phyloP scores from a whole-genome alignment of 1,140 invertebrate genomes.

The Eupeodes corollae region DNA sequence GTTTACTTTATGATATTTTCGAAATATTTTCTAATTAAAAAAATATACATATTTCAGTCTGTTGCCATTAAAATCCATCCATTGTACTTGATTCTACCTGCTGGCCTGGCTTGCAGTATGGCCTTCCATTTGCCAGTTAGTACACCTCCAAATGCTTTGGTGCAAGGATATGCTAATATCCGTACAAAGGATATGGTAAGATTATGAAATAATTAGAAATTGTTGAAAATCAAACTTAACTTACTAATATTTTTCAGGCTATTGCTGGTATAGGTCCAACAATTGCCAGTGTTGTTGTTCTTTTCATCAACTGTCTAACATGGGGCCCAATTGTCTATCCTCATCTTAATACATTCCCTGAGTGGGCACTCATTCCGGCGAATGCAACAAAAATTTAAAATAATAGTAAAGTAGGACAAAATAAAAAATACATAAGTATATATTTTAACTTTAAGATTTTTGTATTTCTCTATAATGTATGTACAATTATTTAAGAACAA shows the following conservation, averaged over 20 bases:
- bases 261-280: conserved; percentile 69
- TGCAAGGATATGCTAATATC: conserved; percentile 68
- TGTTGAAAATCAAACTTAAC: conserved; percentile 3
- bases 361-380: conserved; percentile 23
- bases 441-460: too few species aligned
- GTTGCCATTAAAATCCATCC: conserved; percentile 61
- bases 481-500: too few species aligned
- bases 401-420: too few species aligned
- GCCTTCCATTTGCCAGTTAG: conserved; percentile 57
- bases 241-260: conserved; percentile 38
- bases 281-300: conserved; percentile 55
- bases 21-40: background rate
- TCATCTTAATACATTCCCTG: conserved; percentile 32
- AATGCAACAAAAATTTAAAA: background rate
- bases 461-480: too few species aligned
- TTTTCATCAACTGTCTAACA: conserved; percentile 58
- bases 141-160: conserved; percentile 89
- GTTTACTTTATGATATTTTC: background rate
- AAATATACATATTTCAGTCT: conserved; percentile 37
- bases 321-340: conserved; percentile 45
- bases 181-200: conserved; percentile 61
- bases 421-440: too few species aligned
- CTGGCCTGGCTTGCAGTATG: conserved; percentile 66
- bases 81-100: conserved; percentile 76
- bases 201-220: conserved; percentile 2